Conservation (phyloP, 2,888 invertebrate species). For the Entomobrya multifasciata region DNA sequence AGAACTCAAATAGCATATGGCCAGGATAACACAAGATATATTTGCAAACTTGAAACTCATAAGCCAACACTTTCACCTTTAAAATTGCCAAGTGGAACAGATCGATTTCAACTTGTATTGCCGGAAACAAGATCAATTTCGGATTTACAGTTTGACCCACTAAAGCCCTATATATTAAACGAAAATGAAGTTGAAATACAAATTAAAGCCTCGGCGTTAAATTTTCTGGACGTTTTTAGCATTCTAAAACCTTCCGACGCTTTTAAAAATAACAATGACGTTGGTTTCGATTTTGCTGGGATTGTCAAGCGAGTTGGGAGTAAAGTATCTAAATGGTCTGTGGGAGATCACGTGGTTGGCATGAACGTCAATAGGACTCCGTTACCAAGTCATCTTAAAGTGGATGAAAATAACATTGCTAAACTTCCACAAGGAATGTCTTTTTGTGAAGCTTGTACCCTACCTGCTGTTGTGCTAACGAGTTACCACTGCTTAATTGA, state of each 20-base stretch:
- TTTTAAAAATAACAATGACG: conserved; percentile 50
- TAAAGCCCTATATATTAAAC: not conserved
- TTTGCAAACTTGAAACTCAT: not conserved
- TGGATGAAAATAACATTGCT: conserved; percentile 24
- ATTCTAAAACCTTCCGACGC: conserved; percentile 58
- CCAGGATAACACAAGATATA: not conserved
- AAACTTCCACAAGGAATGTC: conserved; percentile 15
- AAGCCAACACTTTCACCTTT: not conserved
- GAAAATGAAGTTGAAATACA: conserved; percentile 55
- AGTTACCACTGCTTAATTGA: conserved; percentile 39
- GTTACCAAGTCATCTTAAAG: conserved; percentile 53
- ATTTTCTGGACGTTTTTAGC: conserved; percentile 62
- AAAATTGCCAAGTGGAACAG: not conserved
- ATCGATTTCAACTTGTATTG: conserved; percentile 23
- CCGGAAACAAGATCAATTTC: not conserved
- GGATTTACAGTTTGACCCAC: conserved; percentile 18
- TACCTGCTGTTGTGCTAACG: conserved; percentile 44
- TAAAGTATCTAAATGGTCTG: conserved; percentile 18
- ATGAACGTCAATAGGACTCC: conserved; percentile 32
- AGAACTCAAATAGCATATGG: not conserved
- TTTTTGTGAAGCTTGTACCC: conserved; percentile 41
- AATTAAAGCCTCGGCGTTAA: conserved; percentile 64
- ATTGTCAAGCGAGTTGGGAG: conserved; percentile 41
- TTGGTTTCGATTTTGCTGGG: conserved; percentile 69
- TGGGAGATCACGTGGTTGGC: conserved; percentile 65